Base-by-base conservation (phyloP, 2,888 invertebrate genomes). In the Mythimna impura region DNA sequence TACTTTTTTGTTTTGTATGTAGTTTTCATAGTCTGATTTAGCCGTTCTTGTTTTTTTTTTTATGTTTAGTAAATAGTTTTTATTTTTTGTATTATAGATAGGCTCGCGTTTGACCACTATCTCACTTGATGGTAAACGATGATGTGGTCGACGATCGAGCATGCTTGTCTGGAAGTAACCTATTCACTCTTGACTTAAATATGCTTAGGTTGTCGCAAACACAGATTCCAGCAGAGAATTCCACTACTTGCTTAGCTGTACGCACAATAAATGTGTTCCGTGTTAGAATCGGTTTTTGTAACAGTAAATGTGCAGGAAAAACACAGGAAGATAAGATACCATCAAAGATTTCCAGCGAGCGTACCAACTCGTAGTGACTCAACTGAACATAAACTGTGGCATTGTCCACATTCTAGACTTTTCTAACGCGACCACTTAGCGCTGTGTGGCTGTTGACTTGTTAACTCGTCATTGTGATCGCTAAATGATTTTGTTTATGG, bases 311-410 rank as follows among this genome's bases (percentile, higher is more conserved):
- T 34, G 54, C 22, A 60, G 55, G 47, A 57, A 50, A 65, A 54
- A 67, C 58, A 52, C 66, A 79, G 66, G 47, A 65, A 52, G 81
- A 70, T 76, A 78, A 77, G 66, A 81, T 78, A 77, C 60, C 57
- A 80, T 65, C 60, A 66, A 30, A 14, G 58, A 43, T 43, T 20
- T 50, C 20, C 34, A 66, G 17, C n/a, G 9, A n/a, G 34, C 36
- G 36, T 17, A 60, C n/a, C 17, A 55, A 17, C 20, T 50, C 14
- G 22, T 6, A 30, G 25, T 71, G 80, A 78, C 64, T 80, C 72
- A 78, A 67, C 70, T 54, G 61, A 25, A 50, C 55, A 66, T 71
- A 65, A 69, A 69, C 36, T 64, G 66, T 55, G 30, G 50, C 70
- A 67, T 82, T 78, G 73, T 82, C 25, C 47, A 62, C 25, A 67